Base-by-base conservation (phyloP, 2,113 vertebrate species). In the Pseudolaguvia tuberculata region DNA sequence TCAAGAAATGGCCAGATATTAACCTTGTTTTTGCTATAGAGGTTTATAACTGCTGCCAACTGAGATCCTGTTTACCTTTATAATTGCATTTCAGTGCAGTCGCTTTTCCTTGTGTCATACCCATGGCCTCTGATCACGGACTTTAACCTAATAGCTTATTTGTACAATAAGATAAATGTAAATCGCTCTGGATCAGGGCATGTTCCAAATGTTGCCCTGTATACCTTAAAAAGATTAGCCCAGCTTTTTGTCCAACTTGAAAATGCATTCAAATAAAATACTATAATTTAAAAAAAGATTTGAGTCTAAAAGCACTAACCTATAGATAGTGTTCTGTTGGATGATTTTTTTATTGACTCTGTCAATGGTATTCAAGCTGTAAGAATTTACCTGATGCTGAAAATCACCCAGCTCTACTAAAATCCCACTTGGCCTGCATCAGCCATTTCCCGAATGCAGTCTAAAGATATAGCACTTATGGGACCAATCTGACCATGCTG, bases 381-480 rank as follows among this genome's bases (percentile, higher is more conserved):
- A 23, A 57, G 21, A 39, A 57, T 56, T 57, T 82, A 69, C 79
- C 73, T 82, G 85, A 84, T 88, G 78, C 81, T 82, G 51, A 48
- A 69, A 77, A 80, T 62, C 87, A 78, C 84, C 77, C 85, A 82
- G 79, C 80, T 85, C 86, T 84, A 79, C 74, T 51, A 48, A 88
- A 89, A 88, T 88, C 86, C 84, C 85, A 78, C 72, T 82, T 83
- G 83, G 84, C 84, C 87, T 80, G 85, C 76, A 87, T 84, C 68
- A 87, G 85, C 85, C 85, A 80, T 88, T 87, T 88, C 45, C 79
- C 80, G 80, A 84, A 77, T 78, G 78, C 79, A 78, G 80, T 79
- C 79, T 84, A 79, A 82, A 86, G 85, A 85, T 88, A 88, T 88
- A 86, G 82, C 82, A 87, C 85, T 85, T 81, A 79, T 73, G 79